These are phyloP conservation scores for Ictidomys tridecemlineatus DNA, from an alignment of 2,113 vertebrate genomes.

Conservation along the genomic window DNA sequence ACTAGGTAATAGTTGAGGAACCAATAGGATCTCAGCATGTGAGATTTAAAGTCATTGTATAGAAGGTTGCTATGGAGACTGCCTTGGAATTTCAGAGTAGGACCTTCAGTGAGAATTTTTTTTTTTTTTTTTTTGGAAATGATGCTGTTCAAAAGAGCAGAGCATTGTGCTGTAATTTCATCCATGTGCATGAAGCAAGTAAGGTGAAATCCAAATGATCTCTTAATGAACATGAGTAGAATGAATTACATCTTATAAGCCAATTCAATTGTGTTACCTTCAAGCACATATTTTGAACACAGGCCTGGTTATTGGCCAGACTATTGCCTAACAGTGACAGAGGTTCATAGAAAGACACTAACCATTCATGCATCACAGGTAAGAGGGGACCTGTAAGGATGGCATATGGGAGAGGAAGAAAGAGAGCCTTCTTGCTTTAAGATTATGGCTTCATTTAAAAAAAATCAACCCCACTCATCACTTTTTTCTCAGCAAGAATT, in stretches of 20 bases:
- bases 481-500: conserved; percentile 19
- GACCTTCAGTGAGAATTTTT: background rate
- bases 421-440: background rate
- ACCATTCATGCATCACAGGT: background rate
- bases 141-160: background rate
- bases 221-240: background rate
- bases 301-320: background rate
- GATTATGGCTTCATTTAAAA: background rate
- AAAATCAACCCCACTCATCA: background rate
- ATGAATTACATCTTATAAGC: background rate
- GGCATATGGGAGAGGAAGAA: background rate
- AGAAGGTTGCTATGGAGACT: background rate
- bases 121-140: background rate
- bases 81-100: background rate
- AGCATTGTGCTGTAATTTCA: background rate
- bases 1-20: background rate
- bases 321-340: background rate
- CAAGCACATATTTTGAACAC: background rate
- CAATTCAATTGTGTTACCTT: background rate
- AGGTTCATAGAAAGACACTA: background rate
- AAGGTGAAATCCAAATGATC: background rate
- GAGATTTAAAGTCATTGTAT: background rate
- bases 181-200: background rate
- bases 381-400: background rate
- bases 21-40: background rate